phyloP scores from a whole-genome alignment of 2,113 vertebrate species.

The Psittacula cyanocephala region DNA sequence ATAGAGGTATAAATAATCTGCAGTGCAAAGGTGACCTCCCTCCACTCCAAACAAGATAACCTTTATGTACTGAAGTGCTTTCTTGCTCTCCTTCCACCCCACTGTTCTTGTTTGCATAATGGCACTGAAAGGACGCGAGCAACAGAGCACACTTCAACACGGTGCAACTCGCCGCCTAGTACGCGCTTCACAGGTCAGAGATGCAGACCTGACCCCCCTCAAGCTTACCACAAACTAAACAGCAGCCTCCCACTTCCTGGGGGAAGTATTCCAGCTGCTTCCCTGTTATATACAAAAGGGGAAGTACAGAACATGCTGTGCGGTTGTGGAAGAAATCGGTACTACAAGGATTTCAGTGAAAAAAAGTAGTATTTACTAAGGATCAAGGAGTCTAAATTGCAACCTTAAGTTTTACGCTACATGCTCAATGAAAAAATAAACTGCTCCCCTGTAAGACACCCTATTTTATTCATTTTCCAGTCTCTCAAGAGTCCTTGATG shows the following conservation, averaged over 20 bases:
- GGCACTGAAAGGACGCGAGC: accelerated
- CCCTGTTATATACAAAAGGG: background rate
- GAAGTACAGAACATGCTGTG: background rate
- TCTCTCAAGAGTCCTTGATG: background rate
- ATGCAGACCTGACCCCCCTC: background rate
- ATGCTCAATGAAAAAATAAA: background rate
- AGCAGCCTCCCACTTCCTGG: background rate
- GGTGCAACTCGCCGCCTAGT: accelerated
- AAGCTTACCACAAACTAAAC: background rate
- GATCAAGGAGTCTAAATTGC: background rate
- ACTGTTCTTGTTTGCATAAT: background rate
- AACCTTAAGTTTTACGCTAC: background rate
- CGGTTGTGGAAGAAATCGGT: background rate
- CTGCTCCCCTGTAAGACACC: background rate
- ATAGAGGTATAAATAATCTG: background rate
- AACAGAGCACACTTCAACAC: background rate
- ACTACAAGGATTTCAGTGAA: background rate
- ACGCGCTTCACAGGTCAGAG: background rate
- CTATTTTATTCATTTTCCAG: background rate
- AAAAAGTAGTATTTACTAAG: background rate
- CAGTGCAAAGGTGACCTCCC: background rate
- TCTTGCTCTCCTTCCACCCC: background rate
- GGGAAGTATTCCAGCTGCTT: background rate
- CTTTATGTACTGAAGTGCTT: background rate
- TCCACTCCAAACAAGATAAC: background rate